Conservation (phyloP, 2,888 invertebrate species). For the Furcula furcula region DNA sequence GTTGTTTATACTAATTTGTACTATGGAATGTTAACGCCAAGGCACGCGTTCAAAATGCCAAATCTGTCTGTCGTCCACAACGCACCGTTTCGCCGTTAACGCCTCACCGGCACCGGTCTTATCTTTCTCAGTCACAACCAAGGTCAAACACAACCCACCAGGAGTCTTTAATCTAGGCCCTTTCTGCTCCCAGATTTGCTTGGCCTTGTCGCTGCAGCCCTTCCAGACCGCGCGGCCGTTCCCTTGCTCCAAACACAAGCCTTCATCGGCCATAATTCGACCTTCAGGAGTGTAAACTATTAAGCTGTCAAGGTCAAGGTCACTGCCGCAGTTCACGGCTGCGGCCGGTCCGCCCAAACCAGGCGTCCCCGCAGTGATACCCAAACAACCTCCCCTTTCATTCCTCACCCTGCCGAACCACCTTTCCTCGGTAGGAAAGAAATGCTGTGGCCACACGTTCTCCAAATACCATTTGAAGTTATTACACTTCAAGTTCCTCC, state of each 20-base stretch:
- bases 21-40: slow-evolving; percentile 77
- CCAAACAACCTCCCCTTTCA: slow-evolving; percentile 63
- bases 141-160: slow-evolving; percentile 56
- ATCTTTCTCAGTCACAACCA: slow-evolving; percentile 40
- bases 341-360: slow-evolving; percentile 88
- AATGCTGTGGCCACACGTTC: slow-evolving; percentile 97
- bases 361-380: slow-evolving; percentile 73
- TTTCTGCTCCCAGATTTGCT: slow-evolving; percentile 87
- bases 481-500: slow-evolving; percentile 89
- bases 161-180: slow-evolving; percentile 62
- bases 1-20: slow-evolving; percentile 15
- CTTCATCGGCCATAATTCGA: slow-evolving; percentile 92
- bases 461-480: slow-evolving; percentile 96
- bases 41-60: slow-evolving; percentile 86
- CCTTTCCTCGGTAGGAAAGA: slow-evolving; percentile 92
- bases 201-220: slow-evolving; percentile 84
- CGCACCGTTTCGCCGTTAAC: slow-evolving; percentile 83
- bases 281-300: slow-evolving; percentile 87
- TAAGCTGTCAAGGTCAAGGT: slow-evolving; percentile 84
- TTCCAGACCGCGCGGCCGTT: slow-evolving; percentile 86
- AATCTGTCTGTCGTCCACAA: slow-evolving; percentile 81
- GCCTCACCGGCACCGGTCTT: slow-evolving; percentile 54
- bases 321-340: slow-evolving; percentile 83
- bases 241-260: slow-evolving; percentile 89
- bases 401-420: slow-evolving; percentile 94